These are phyloP conservation scores for Nibea albiflora DNA, from an alignment of 2,113 vertebrate genomes.

Conservation along the genomic window DNA sequence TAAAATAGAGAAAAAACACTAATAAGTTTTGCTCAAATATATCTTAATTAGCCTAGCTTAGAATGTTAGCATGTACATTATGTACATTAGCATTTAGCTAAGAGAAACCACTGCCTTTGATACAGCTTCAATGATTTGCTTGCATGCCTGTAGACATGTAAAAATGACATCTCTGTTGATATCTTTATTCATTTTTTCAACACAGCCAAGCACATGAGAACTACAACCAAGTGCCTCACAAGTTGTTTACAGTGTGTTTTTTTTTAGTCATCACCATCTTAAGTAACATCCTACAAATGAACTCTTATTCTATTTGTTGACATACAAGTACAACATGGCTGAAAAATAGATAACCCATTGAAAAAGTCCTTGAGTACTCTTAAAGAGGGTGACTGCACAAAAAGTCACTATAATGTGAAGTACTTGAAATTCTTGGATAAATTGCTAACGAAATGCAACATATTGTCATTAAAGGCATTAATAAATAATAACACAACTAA, in stretches of 20 bases:
- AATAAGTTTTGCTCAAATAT: no score
- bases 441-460: slow-evolving; percentile 45
- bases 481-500: slow-evolving; percentile 77
- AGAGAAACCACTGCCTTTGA: not conserved
- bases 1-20: not conserved
- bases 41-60: not conserved
- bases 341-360: slow-evolving; percentile 17
- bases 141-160: not conserved
- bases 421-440: slow-evolving; percentile 64
- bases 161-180: slow-evolving; percentile 16
- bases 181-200: slow-evolving; percentile 57
- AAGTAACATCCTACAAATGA: slow-evolving; percentile 38
- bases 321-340: slow-evolving; percentile 18
- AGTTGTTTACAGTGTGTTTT: slow-evolving; percentile 12
- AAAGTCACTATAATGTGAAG: slow-evolving; percentile 63
- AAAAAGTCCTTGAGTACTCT: slow-evolving; percentile 24
- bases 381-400: slow-evolving; percentile 5
- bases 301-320: slow-evolving; percentile 36
- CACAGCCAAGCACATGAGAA: slow-evolving; percentile 40
- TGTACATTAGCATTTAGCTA: not conserved
- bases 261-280: slow-evolving; percentile 1
- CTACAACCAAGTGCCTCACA: slow-evolving; percentile 37
- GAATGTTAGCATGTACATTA: not conserved
- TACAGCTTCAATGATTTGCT: not conserved
- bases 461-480: slow-evolving; percentile 38